Evolutionary conservation across 2,113 vertebrate species (phyloP).

Genomic region (Dipodomys spectabilis): DNA sequence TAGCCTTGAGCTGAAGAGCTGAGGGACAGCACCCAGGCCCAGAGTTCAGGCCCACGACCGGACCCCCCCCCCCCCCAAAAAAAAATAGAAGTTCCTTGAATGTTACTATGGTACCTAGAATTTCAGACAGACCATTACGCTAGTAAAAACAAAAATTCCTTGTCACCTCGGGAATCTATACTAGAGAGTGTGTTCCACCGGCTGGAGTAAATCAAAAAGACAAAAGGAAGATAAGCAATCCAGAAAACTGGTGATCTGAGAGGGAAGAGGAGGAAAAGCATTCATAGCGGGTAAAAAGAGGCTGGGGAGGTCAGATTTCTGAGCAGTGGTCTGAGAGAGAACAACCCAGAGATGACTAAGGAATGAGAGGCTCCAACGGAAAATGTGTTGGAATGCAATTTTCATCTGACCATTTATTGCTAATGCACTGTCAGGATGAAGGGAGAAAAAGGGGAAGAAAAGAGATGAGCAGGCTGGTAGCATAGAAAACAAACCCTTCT

Average conservation of each 20-base stretch:
- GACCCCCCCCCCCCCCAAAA: too few species aligned
- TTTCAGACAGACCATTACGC: background rate
- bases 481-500: too few species aligned
- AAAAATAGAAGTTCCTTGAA: slow-evolving; percentile 2
- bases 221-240: background rate
- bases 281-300: background rate
- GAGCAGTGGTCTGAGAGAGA: background rate
- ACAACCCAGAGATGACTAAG: background rate
- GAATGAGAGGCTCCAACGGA: background rate
- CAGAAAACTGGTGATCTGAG: background rate
- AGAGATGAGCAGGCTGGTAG: too few species aligned
- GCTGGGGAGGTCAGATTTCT: background rate
- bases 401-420: background rate
- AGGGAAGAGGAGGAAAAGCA: background rate
- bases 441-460: background rate
- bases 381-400: background rate
- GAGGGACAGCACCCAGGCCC: too few species aligned
- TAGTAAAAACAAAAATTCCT: background rate
- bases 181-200: background rate
- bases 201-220: background rate
- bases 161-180: background rate
- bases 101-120: background rate
- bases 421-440: background rate
- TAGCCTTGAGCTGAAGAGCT: too few species aligned
- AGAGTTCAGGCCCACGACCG: too few species aligned